Conservation (phyloP, 2,113 vertebrate genomes). For the Carassius carassius region DNA sequence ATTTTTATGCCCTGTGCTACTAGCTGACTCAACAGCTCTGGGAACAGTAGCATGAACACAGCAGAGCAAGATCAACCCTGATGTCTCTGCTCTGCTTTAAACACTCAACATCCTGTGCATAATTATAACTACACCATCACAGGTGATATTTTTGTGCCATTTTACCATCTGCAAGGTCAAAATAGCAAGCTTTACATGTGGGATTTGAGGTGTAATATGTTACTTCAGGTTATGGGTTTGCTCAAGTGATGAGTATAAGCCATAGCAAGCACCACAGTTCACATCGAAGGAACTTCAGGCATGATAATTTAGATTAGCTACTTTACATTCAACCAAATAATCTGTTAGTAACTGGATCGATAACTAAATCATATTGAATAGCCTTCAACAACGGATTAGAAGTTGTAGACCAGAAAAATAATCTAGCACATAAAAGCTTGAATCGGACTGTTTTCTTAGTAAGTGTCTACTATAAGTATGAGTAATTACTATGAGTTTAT, state of each 20-base stretch:
- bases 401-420: too few relatives aligned
- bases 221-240: not conserved
- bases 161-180: not conserved
- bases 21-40: conserved; percentile 54
- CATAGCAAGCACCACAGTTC: not conserved
- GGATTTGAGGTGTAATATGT: not conserved
- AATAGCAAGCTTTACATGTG: not conserved
- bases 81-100: not conserved
- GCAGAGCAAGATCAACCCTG: conserved; percentile 18
- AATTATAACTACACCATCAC: not conserved
- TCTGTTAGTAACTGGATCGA: not conserved
- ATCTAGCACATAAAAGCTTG: too few relatives aligned
- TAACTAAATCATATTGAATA: not conserved
- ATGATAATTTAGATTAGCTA: not conserved
- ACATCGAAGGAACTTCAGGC: not conserved
- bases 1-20: conserved; percentile 57
- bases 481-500: too few relatives aligned
- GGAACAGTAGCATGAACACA: conserved; percentile 45
- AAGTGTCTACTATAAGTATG: too few relatives aligned
- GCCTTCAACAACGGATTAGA: not conserved
- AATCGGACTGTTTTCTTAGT: too few relatives aligned
- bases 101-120: not conserved
- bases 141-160: not conserved
- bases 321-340: not conserved
- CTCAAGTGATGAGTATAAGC: not conserved